Conservation (phyloP, 2,888 invertebrate genomes). For the Carabus problematicus region DNA sequence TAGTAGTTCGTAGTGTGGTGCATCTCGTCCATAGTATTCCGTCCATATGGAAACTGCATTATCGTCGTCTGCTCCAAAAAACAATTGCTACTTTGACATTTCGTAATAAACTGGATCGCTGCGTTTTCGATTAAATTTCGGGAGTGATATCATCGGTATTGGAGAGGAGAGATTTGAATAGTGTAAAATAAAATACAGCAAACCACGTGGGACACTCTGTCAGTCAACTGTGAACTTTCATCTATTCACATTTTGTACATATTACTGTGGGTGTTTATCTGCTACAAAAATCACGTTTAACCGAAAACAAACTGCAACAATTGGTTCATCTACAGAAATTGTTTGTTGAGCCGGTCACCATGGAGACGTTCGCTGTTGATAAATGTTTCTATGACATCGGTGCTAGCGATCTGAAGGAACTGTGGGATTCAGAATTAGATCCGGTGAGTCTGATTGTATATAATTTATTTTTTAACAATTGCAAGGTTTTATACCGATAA, state of each 20-base stretch:
- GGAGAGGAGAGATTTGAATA: not conserved
- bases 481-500: too few relatives aligned
- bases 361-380: slow-evolving; percentile 69
- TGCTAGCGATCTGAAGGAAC: slow-evolving; percentile 76
- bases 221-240: slow-evolving; percentile 14
- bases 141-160: not conserved
- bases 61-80: slow-evolving; percentile 8
- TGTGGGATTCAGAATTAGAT: slow-evolving; percentile 84
- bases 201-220: slow-evolving; percentile 10
- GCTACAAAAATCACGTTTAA: not conserved
- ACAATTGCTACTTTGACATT: slow-evolving; percentile 12
- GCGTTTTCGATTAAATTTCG: slow-evolving; percentile 11
- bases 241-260: not conserved
- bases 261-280: not conserved
- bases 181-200: not conserved
- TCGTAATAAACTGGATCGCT: not conserved
- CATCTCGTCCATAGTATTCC: slow-evolving; percentile 9
- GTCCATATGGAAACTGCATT: slow-evolving; percentile 33
- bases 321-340: slow-evolving; percentile 1
- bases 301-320: not conserved
- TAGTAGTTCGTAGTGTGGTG: slow-evolving; percentile 17
- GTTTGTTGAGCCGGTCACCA: slow-evolving; percentile 55
- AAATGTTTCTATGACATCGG: slow-evolving; percentile 71
- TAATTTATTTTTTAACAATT: not conserved
- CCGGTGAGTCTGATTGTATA: slow-evolving; percentile 70